These are phyloP conservation scores for Catharus fuscescens DNA, from an alignment of 2,113 vertebrate species.

Conservation along the genomic window DNA sequence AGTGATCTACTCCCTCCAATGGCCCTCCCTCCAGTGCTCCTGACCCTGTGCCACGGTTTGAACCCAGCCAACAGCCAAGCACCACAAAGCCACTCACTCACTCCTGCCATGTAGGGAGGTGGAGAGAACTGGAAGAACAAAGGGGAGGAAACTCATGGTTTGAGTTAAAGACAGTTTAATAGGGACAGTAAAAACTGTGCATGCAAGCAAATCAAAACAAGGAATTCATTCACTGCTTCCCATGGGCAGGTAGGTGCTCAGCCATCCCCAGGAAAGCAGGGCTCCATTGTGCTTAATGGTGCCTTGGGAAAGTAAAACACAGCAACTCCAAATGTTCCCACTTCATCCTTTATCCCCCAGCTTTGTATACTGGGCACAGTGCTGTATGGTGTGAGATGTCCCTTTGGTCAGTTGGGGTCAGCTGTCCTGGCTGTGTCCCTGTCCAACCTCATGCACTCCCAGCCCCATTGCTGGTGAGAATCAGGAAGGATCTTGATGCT, in stretches of 20 bases:
- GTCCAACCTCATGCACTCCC: not conserved
- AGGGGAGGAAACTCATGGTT: not conserved
- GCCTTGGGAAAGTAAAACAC: not conserved
- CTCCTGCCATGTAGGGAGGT: fast-evolving
- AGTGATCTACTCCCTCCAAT: not conserved
- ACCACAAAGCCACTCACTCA: not conserved
- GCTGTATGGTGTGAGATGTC: not conserved
- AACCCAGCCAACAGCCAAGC: not conserved
- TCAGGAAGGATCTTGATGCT: not conserved
- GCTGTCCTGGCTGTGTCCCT: not conserved
- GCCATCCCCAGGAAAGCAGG: not conserved
- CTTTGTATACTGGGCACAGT: not conserved
- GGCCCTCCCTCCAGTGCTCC: not conserved
- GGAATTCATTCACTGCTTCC: not conserved
- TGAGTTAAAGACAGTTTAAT: not conserved
- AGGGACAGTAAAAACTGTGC: not conserved
- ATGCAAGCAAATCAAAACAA: not conserved
- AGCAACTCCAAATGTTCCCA: not conserved
- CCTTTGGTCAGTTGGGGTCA: not conserved
- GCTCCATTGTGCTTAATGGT: fast-evolving
- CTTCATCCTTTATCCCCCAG: not conserved
- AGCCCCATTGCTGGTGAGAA: not conserved
- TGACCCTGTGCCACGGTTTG: not conserved
- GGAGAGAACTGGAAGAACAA: not conserved
- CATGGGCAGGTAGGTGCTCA: not conserved